Conservation (phyloP, 2,797 vertebrate species). For the Myotis planiceps region DNA sequence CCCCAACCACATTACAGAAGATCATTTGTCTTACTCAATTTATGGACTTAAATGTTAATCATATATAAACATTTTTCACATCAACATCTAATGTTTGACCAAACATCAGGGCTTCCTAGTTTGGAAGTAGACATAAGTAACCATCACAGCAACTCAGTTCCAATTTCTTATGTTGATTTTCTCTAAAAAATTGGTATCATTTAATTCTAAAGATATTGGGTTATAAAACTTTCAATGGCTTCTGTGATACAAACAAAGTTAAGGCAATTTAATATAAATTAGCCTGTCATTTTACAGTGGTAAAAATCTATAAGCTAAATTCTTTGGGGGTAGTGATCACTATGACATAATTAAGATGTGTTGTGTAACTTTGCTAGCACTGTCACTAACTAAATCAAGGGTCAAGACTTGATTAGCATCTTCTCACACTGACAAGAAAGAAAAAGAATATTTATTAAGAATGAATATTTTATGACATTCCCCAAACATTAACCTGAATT, state of each 20-base stretch:
- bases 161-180: not conserved
- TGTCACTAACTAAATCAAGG: not conserved
- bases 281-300: not conserved
- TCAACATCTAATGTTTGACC: not conserved
- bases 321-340: not conserved
- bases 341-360: not conserved
- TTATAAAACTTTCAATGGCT: not conserved
- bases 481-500: not conserved
- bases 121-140: not conserved
- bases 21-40: not conserved
- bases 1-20: not conserved
- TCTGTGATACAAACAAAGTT: not conserved
- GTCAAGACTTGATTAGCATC: not conserved
- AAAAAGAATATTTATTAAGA: conserved; percentile 2
- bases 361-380: not conserved
- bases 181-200: not conserved
- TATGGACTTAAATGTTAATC: not conserved
- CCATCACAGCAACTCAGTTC: not conserved
- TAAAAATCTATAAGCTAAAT: not conserved
- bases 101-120: not conserved
- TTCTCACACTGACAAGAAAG: not conserved
- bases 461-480: conserved; percentile 29
- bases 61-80: not conserved
- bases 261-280: not conserved
- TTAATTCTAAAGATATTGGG: not conserved